Percentiles rank a stretch among this genome's conserved stretches.
These are phyloP conservation scores for Meleagris gallopavo DNA, from an alignment of 2,113 vertebrate genomes.

Conservation along the genomic window DNA sequence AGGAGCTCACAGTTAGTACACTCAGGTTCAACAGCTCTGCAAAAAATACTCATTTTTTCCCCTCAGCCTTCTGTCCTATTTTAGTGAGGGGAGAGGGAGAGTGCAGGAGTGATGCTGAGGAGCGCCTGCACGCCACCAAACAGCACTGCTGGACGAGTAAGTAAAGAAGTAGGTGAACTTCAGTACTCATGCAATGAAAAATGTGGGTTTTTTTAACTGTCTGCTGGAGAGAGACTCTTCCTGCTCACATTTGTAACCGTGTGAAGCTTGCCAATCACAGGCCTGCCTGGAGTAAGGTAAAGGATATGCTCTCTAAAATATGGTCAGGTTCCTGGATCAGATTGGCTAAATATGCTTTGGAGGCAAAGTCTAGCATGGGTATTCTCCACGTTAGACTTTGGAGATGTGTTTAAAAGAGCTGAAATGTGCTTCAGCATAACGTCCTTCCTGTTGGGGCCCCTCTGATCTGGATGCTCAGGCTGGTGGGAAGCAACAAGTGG, in stretches of 20 bases:
- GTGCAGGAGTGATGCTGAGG: background rate
- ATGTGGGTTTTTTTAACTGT: background rate
- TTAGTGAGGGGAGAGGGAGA: background rate
- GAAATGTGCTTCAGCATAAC: background rate
- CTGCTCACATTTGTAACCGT: background rate
- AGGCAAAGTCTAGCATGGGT: background rate
- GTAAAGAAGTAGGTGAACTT: background rate
- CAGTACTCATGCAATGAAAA: background rate
- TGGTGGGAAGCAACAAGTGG: conserved; percentile 39
- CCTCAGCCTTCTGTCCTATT: background rate
- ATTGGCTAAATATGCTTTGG: conserved; percentile 8
- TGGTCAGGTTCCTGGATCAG: background rate
- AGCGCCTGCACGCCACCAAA: background rate
- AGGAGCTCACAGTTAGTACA: background rate
- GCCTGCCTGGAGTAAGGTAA: background rate
- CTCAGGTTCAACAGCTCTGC: background rate
- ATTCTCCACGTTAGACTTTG: conserved; percentile 36
- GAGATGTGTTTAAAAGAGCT: conserved; percentile 37
- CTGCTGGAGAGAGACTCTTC: background rate
- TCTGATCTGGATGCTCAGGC: conserved; percentile 17
- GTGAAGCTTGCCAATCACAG: background rate
- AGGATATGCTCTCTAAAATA: background rate
- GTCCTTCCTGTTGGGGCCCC: background rate
- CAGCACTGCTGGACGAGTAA: background rate
- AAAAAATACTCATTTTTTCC: background rate